Conservation (phyloP, 2,797 vertebrate species). For the Sardinella longiceps region DNA sequence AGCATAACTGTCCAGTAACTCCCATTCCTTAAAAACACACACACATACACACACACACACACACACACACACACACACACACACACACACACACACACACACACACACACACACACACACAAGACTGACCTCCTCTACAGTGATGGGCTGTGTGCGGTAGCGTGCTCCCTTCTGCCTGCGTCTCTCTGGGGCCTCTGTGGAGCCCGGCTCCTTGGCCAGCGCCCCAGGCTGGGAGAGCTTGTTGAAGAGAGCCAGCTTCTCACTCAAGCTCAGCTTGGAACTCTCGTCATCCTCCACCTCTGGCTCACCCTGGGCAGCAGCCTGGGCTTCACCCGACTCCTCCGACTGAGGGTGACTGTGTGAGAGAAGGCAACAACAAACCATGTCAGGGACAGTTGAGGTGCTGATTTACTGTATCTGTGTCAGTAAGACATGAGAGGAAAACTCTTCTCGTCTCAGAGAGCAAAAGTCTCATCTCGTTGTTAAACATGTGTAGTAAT, state of each 20-base stretch:
- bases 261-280: conserved; percentile 77
- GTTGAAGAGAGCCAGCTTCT: conserved; percentile 81
- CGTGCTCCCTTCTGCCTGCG: conserved; percentile 77
- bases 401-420: not conserved
- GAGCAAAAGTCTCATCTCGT: too few species aligned
- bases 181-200: conserved; percentile 62
- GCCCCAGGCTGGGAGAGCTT: conserved; percentile 70
- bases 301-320: conserved; percentile 41
- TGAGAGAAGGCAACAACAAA: not conserved
- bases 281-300: conserved; percentile 70
- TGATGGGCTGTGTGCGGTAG: conserved; percentile 80
- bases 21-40: not conserved
- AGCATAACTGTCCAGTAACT: too few species aligned
- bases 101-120: conserved; percentile 57
- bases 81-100: not conserved
- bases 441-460: too few species aligned
- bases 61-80: conserved; percentile 58
- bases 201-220: conserved; percentile 30
- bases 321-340: conserved; percentile 34
- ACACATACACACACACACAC: conserved; percentile 14
- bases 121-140: conserved; percentile 76
- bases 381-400: not conserved
- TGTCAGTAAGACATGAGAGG: not conserved
- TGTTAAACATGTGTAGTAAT: too few species aligned
- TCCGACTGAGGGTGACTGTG: conserved; percentile 57